A percentile compares a stretch with the other conserved stretches of the same genome.
phyloP scores from a whole-genome alignment of 2,797 vertebrate species.

The Phrynocephalus vlangalii region DNA sequence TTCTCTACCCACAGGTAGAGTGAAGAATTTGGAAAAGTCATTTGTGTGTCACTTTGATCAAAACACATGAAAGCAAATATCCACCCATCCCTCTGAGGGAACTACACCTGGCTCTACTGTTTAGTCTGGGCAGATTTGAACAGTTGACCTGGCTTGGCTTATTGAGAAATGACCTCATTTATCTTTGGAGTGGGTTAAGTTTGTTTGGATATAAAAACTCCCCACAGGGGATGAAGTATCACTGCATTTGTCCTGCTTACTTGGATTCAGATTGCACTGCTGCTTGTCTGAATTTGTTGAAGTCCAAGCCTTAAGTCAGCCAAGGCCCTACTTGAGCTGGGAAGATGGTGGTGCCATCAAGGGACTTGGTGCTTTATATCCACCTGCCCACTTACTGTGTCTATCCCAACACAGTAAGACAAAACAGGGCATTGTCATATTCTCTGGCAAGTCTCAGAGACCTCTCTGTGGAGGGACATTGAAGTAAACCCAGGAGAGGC shows the following conservation, averaged over 20 bases:
- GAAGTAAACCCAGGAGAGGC: not conserved
- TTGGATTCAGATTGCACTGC: not conserved
- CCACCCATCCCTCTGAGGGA: not conserved
- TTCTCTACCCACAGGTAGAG: no score
- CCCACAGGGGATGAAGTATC: not conserved
- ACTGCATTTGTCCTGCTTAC: no score
- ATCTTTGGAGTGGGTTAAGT: not conserved
- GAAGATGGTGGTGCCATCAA: not conserved
- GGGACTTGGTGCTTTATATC: not conserved
- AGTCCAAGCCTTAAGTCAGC: not conserved
- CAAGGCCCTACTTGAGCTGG: not conserved
- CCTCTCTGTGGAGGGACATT: not conserved
- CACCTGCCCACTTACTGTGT: not conserved
- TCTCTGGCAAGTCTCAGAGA: not conserved
- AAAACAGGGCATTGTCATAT: not conserved
- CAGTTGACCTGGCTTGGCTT: not conserved
- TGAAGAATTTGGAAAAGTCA: no score
- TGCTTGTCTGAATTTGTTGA: not conserved
- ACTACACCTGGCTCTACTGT: not conserved
- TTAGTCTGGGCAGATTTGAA: not conserved
- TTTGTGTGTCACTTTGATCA: not conserved
- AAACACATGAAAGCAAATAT: not conserved
- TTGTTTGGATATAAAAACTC: not conserved
- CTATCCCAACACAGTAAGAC: not conserved
- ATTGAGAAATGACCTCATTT: not conserved